These are phyloP conservation scores for Chymomyza caudatula DNA, from an alignment of 2,888 invertebrate species.

Conservation along the genomic window DNA sequence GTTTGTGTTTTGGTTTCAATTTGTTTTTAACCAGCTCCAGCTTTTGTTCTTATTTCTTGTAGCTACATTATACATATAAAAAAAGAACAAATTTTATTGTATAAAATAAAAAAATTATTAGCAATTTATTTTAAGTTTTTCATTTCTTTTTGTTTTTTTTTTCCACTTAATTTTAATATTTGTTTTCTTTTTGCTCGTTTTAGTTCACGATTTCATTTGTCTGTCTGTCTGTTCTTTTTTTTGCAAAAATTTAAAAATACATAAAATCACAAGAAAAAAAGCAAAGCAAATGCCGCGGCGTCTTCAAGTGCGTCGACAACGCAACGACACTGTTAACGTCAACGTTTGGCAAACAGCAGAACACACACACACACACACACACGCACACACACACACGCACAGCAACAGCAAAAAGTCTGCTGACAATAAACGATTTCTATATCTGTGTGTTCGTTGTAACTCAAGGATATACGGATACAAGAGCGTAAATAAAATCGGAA, in stretches of 20 bases:
- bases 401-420: too few species aligned
- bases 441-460: constrained; percentile 4
- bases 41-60: constrained; percentile 54
- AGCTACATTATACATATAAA: constrained; percentile 42
- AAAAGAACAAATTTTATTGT: constrained; percentile 15
- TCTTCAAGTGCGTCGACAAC: background rate
- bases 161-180: background rate
- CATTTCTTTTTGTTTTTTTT: constrained; percentile 22
- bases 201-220: background rate
- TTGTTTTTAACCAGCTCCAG: constrained; percentile 55
- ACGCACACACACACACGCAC: background rate
- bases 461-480: background rate
- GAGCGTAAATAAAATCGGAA: background rate
- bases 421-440: background rate
- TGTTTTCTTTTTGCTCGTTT: constrained; percentile 6
- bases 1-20: constrained; percentile 29
- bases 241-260: constrained; percentile 52
- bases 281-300: constrained; percentile 27
- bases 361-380: background rate
- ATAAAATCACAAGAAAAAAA: constrained; percentile 35
- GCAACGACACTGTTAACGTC: background rate
- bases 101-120: background rate
- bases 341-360: too few species aligned
- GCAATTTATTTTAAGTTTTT: constrained; percentile 5
- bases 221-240: background rate